Percentiles rank a stretch among this genome's conserved stretches.
These are phyloP conservation scores for Murina feae DNA, from an alignment of 2,113 vertebrate genomes.

Conservation along the genomic window DNA sequence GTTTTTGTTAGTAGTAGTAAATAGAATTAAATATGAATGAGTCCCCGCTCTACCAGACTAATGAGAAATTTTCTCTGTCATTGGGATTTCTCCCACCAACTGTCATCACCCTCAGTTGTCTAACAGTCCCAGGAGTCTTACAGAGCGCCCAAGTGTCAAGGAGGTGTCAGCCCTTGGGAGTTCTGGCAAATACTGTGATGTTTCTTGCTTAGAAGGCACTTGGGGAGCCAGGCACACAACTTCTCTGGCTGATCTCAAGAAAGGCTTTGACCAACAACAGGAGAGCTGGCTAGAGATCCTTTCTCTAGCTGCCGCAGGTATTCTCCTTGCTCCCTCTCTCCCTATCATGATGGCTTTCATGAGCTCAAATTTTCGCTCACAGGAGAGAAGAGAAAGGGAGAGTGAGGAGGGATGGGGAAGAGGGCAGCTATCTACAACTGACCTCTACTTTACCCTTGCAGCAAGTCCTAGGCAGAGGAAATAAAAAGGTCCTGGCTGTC, in stretches of 20 bases:
- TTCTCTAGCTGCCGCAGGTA: neutral
- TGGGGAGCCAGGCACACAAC: neutral
- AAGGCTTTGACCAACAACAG: neutral
- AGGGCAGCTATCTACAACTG: neutral
- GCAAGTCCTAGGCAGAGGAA: neutral
- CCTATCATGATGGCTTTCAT: neutral
- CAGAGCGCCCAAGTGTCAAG: neutral
- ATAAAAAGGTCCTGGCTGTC: neutral
- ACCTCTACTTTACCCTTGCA: neutral
- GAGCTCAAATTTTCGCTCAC: neutral
- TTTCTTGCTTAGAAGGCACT: neutral
- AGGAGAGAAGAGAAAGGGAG: neutral
- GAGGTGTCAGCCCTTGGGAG: neutral
- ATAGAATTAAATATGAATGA: neutral
- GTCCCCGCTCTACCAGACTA: neutral
- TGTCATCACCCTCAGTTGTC: neutral
- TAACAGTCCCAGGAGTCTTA: neutral
- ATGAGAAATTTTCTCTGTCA: neutral
- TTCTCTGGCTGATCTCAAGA: neutral
- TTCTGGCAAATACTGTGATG: neutral
- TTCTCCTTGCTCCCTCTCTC: neutral
- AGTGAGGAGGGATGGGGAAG: neutral
- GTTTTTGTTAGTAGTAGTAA: neutral
- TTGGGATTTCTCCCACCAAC: no score
- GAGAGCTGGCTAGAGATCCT: neutral